Base-by-base conservation (phyloP, 2,888 invertebrate genomes). In the Colletes collaris region DNA sequence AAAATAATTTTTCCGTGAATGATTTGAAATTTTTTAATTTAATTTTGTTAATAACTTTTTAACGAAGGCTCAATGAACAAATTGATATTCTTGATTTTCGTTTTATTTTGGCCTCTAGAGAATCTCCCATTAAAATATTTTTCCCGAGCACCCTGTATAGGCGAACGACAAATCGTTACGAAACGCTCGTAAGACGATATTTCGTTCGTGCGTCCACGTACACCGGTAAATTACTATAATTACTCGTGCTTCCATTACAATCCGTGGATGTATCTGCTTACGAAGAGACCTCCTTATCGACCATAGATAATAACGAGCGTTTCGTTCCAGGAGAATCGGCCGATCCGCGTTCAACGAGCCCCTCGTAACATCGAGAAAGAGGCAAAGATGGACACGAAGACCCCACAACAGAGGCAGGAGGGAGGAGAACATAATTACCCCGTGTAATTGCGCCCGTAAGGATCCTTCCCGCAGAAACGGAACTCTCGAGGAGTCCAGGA, bases 401-500 rank as follows among this genome's bases (percentile, higher is more conserved):
- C 52, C 10, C 19, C 58, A n/a, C 16, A 16, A 10, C 11, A 19
- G 40, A 19, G 44, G 49, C 55, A 0, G 27, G 27, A 11, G 59
- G 60, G 67, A 70, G 63, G 55, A 65, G 76, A 70, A 67, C 67
- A 68, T 79, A 82, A 83, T 82, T 83, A 74, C 64, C 67, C 50
- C 16, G 59, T 71, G 79, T 85, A 83, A 85, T 85, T 85, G 79
- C 77, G 70, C 64, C 71, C 76, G 73, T 79, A 84, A 77, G 85
- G 72, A 82, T 85, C 64, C 56, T 62, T 58, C 49, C 49, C 53
- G 35, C 49, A 56, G 68, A 56, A 69, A 46, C 67, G 62, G 55
- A 56, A 58, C 60, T 46, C 40, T 46, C 40, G n/a, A 52, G 53
- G 19, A 11, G 19, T 46, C 60, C 63, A 10, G 56, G 49, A 63